Percentiles rank a stretch among this genome's conserved stretches.
Conservation (phyloP, 2,888 invertebrate genomes). For the Zelleria hepariella region DNA sequence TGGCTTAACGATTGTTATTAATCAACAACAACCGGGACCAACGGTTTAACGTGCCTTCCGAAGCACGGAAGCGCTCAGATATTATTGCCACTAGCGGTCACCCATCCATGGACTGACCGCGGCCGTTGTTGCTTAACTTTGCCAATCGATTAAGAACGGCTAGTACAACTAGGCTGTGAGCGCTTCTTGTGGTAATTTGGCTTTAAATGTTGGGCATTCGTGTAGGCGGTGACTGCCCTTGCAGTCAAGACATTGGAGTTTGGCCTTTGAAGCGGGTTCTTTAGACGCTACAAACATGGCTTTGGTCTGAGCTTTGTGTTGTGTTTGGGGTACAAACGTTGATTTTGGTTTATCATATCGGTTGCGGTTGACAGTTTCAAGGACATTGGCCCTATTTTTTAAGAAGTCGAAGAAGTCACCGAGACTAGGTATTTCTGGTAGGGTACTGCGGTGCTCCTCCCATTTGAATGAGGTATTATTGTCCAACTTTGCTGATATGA, state of each 20-base stretch:
- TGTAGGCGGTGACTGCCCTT: neutral
- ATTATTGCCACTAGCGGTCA: no score
- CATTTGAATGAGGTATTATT: neutral
- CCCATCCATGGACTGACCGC: no score
- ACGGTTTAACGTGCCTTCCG: no score
- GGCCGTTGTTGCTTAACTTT: no score
- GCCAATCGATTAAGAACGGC: no score
- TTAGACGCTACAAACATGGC: neutral
- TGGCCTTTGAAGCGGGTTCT: neutral
- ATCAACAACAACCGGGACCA: no score
- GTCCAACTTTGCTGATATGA: neutral
- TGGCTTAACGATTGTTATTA: no score
- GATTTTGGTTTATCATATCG: neutral
- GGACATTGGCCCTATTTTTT: slow-evolving; percentile 3
- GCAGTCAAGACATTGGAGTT: neutral
- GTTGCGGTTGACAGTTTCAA: neutral
- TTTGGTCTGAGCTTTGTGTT: neutral
- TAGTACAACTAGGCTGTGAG: no score
- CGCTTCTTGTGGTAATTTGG: neutral
- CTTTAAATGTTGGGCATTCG: neutral
- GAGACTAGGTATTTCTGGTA: neutral
- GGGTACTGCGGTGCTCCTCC: neutral
- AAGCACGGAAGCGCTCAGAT: no score
- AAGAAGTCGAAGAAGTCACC: neutral
- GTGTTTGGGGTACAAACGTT: neutral